Base-by-base conservation (phyloP, 2,113 vertebrate species). In the Barnardius zonarius region DNA sequence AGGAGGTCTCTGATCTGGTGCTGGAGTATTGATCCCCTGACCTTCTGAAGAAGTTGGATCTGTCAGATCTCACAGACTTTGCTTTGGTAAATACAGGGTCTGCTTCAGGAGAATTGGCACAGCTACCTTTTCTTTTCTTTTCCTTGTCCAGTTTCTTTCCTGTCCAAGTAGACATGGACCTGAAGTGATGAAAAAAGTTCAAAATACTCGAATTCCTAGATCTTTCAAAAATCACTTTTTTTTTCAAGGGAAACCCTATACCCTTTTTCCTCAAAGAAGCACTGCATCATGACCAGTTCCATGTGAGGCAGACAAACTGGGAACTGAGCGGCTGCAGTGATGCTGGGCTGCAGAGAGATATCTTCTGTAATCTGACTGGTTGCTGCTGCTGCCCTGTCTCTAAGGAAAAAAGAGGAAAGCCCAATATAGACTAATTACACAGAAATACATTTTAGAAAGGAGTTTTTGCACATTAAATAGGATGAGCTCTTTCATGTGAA, bases 171-270 rank as follows among this genome's bases (percentile, higher is more conserved):
- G 94, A 95, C 85, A 97, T 95, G 92, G 90, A 96, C 94, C 95
- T 97, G 93, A 97, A 97, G 95, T 95, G 92, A 96, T 72, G 96
- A 96, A 97, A 97, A 97, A 97, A 96, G 96, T 96, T 97, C 95
- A 95, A 96, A 97, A 96, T 64, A 96, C 88, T 95, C 52, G 49
- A 97, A 96, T 96, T 96, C 88, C 92, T 94, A 83, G 13, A 91
- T n/a, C 52, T 84, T 95, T 91, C 77, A 91, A 89, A 93, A 82
- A 59, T 75, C 46, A 70, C 41, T 67, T 79, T 79, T 80, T 63
- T 67, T 81, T 75, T 54, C 74, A 92, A 88, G 61, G 82, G 68
- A 90, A 91, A 96, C 91, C 86, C 93, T 96, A 95, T 93, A 82
- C 69, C 74, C 70, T 49, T 91, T 95, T 85, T 92, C 78, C 94